A percentile compares a stretch with the other conserved stretches of the same genome.
Conservation (phyloP, 1,140 invertebrate genomes). For the Stenopsyche tienmushanensis region DNA sequence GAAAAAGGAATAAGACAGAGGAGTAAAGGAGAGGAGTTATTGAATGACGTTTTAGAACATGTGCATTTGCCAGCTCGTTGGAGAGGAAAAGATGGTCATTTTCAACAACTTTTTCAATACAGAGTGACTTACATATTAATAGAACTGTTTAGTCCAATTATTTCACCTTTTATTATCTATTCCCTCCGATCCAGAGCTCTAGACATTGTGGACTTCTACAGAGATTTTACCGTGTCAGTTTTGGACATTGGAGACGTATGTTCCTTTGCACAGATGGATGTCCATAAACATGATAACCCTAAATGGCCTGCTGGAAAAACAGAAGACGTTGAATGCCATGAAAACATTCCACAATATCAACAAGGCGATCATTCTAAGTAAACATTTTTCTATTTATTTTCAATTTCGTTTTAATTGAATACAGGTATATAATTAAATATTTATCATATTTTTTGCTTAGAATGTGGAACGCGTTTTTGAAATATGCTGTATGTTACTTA, state of each 20-base stretch:
- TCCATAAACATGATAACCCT: conserved; percentile 88
- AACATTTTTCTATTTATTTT: no score
- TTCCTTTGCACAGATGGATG: conserved; percentile 93
- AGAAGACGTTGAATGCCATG: conserved; percentile 30
- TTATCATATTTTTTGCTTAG: conserved; percentile 47
- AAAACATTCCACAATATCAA: conserved; percentile 54
- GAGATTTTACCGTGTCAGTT: conserved; percentile 92
- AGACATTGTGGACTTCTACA: conserved; percentile 95
- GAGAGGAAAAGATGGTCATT: conserved; percentile 82
- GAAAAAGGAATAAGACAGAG: conserved; percentile 60
- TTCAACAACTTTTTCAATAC: conserved; percentile 93
- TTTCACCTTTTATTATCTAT: conserved; percentile 90
- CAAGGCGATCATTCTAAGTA: no score
- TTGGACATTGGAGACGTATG: conserved; percentile 96
- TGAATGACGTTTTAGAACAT: conserved; percentile 87
- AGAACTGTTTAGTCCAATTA: conserved; percentile 89
- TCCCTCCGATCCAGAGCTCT: conserved; percentile 75
- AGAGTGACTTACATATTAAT: conserved; percentile 82
- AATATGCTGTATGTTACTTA: conserved; percentile 76
- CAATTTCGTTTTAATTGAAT: no score
- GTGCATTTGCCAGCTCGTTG: conserved; percentile 92
- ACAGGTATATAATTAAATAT: no score
- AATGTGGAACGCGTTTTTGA: conserved; percentile 80
- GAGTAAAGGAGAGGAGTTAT: conserved; percentile 72
- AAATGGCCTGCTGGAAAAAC: conserved; percentile 70